phyloP scores from a whole-genome alignment of 1,140 invertebrate genomes.

The Aleiodes sp. region DNA sequence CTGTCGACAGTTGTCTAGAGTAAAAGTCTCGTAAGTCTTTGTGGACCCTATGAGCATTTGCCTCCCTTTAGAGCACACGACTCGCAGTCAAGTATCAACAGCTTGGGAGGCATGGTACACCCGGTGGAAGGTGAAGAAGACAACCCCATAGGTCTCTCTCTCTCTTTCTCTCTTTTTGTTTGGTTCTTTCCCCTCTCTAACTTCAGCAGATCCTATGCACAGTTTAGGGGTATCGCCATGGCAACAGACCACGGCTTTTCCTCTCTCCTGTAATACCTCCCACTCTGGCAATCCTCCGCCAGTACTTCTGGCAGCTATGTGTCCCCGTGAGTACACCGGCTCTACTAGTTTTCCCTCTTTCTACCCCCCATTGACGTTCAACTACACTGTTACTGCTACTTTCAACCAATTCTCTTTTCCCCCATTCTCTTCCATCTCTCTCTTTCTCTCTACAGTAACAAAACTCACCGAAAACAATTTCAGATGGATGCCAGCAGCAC shows the following conservation, averaged over 20 bases:
- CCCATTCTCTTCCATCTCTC: constrained; percentile 21
- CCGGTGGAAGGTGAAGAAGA: neutral
- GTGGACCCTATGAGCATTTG: constrained; percentile 20
- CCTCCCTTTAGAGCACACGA: constrained; percentile 21
- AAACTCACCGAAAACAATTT: constrained; percentile 30
- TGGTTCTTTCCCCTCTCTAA: constrained; percentile 13
- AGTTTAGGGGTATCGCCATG: constrained; percentile 55
- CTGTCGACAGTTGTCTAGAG: constrained; percentile 28
- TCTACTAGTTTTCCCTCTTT: constrained; percentile 9
- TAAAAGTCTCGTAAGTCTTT: constrained; percentile 18
- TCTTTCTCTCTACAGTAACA: constrained; percentile 7
- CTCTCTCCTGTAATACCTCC: constrained; percentile 16
- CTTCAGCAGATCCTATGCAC: constrained; percentile 34
- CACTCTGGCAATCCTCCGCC: constrained; percentile 1
- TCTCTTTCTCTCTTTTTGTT: neutral
- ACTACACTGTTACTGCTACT: constrained; percentile 17
- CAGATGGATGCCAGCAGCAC: constrained; percentile 23
- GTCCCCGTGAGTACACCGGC: neutral
- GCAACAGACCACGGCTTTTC: constrained; percentile 54
- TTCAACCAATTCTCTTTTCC: constrained; percentile 3
- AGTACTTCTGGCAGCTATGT: constrained; percentile 4
- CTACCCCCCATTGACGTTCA: neutral
- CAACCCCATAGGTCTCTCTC: neutral
- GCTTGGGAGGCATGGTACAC: constrained; percentile 3
- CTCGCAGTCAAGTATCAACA: constrained; percentile 40